Evolutionary conservation across 2,113 vertebrate species (phyloP).

Genomic region (Actinemys pallida): DNA sequence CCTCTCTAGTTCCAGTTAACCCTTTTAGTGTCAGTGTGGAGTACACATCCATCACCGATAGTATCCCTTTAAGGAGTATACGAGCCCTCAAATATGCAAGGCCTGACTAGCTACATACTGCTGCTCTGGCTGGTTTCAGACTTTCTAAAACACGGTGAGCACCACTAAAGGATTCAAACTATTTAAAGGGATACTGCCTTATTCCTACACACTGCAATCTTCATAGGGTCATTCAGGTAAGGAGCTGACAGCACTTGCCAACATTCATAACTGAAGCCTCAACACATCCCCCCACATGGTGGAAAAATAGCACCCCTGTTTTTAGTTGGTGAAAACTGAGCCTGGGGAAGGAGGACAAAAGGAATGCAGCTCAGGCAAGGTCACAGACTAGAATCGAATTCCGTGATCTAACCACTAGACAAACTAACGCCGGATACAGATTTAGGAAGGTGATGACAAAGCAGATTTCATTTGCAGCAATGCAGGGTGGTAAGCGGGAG

Average conservation of each 20-base stretch:
- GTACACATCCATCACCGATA: background rate
- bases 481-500: background rate
- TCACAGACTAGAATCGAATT: background rate
- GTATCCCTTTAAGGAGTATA: background rate
- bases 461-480: background rate
- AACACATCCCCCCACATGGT: background rate
- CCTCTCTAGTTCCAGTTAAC: background rate
- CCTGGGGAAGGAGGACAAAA: background rate
- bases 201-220: background rate
- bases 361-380: fast-evolving
- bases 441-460: background rate
- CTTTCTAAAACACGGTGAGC: fast-evolving
- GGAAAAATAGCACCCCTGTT: background rate
- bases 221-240: fast-evolving
- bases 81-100: background rate
- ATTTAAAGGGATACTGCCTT: background rate
- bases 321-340: background rate
- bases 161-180: background rate
- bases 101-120: background rate
- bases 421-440: fast-evolving
- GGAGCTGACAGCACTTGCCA: background rate
- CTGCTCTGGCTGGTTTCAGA: background rate
- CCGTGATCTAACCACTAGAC: background rate
- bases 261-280: background rate
- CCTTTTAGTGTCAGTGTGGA: background rate